Evolutionary conservation across 2,888 invertebrate genomes (phyloP), one percentile per base, ranked within the genome.

Genomic region (Lamproptera curius): DNA sequence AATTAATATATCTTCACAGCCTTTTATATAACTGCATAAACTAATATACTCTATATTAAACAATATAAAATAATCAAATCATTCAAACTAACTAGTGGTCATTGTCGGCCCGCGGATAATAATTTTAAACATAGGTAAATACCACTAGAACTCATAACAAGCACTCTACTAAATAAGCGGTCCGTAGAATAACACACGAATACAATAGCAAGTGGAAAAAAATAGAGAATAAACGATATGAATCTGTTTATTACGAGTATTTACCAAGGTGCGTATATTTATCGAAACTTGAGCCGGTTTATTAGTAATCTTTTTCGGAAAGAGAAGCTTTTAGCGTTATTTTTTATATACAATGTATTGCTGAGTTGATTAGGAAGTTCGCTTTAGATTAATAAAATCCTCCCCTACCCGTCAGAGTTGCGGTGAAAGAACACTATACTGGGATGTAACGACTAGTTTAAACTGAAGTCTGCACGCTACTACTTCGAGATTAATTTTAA

Each of bases 51-150:
- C n/a, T n/a, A n/a, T n/a, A n/a, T n/a, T n/a, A n/a, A n/a, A n/a
- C n/a, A n/a, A n/a, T n/a, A n/a, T n/a, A n/a, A n/a, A n/a, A n/a
- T n/a, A n/a, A n/a, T n/a, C n/a, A n/a, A n/a, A n/a, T n/a, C n/a
- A n/a, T n/a, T n/a, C n/a, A n/a, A n/a, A n/a, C n/a, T n/a, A n/a
- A n/a, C n/a, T n/a, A n/a, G n/a, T n/a, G n/a, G n/a, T n/a, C n/a
- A 36, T 16, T 37, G 42, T 36, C 43, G 28, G 28, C 13, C 16
- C 20, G 11, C 28, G 36, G 37, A 36, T 37, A 43, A 43, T 43
- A 36, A 28, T 16, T 16, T 16, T 26, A 42, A 43, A 26, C 28
- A 36, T 10, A 26, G 26, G 36, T 26, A 43, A 37, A 16, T 36
- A 43, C 35, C 8, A 15, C 15, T 11, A 23, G 5, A 26, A 16